A percentile compares a stretch with the other conserved stretches of the same genome.
phyloP scores from a whole-genome alignment of 2,888 invertebrate species.

The Brachyptera putata region DNA sequence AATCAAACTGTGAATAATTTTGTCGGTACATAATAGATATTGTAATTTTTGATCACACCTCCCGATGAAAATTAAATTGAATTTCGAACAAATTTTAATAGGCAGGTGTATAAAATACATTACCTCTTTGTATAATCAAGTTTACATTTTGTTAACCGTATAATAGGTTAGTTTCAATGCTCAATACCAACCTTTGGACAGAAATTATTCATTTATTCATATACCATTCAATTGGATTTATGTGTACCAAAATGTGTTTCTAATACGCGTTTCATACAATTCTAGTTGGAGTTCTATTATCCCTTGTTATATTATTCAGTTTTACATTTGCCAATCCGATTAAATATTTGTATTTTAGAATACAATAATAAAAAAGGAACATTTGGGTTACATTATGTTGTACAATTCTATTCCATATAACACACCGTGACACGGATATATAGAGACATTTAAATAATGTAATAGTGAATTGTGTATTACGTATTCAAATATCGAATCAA shows the following conservation, averaged over 20 bases:
- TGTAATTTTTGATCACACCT: slow-evolving; percentile 19
- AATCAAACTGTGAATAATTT: slow-evolving; percentile 20
- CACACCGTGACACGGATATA: too few relatives aligned
- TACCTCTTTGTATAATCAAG: slow-evolving; percentile 13
- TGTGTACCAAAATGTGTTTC: slow-evolving; percentile 6
- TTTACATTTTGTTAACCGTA: background rate
- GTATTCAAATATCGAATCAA: too few relatives aligned
- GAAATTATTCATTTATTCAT: slow-evolving; percentile 10
- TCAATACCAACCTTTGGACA: slow-evolving; percentile 1
- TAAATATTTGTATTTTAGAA: slow-evolving; percentile 2
- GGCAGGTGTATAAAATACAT: slow-evolving; percentile 9
- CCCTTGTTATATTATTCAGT: slow-evolving; percentile 1
- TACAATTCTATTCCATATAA: too few relatives aligned
- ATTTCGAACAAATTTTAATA: slow-evolving; percentile 6
- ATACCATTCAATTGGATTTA: background rate
- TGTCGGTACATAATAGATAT: slow-evolving; percentile 12
- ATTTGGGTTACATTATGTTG: slow-evolving; percentile 3
- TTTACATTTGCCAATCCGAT: slow-evolving; percentile 11
- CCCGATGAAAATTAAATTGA: background rate
- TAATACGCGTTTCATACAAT: slow-evolving; percentile 12
- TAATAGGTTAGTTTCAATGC: background rate
- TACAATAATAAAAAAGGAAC: background rate
- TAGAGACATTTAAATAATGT: too few relatives aligned
- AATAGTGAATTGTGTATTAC: too few relatives aligned
- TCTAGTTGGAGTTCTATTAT: slow-evolving; percentile 3